Evolutionary conservation across 2,888 invertebrate genomes (phyloP).

Genomic region (Ectobius pallidus): DNA sequence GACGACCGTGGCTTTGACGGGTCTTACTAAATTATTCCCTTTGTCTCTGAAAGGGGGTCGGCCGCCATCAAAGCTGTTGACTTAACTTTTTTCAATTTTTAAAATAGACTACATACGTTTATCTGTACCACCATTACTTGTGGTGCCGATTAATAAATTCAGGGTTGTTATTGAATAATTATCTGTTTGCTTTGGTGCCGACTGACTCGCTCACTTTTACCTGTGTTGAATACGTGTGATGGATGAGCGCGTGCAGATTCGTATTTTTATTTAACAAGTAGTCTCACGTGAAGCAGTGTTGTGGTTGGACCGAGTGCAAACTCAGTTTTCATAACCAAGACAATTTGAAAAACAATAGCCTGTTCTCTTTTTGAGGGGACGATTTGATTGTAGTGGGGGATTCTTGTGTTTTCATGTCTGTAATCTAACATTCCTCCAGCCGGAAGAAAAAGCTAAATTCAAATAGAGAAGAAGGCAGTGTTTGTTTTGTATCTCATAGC

Average conservation of each 20-base stretch:
- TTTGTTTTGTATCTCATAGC: conserved; percentile 69
- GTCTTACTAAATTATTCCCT: background rate
- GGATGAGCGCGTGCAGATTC: conserved; percentile 36
- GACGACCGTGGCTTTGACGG: background rate
- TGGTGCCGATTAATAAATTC: conserved; percentile 33
- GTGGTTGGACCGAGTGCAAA: too few species aligned
- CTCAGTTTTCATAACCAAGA: conserved; percentile 31
- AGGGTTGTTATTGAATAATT: conserved; percentile 34
- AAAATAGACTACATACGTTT: conserved; percentile 19
- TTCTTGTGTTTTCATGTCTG: conserved; percentile 43
- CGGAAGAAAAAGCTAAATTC: conserved; percentile 53
- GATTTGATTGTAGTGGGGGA: conserved; percentile 33
- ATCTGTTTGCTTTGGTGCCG: too few species aligned
- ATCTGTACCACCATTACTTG: conserved; percentile 16
- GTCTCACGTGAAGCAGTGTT: too few species aligned
- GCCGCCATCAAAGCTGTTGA: conserved; percentile 42
- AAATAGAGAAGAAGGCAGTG: conserved; percentile 59
- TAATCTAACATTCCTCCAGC: conserved; percentile 44
- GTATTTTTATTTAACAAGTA: conserved; percentile 41
- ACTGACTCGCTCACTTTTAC: too few species aligned
- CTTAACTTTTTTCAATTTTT: background rate
- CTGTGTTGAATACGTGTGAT: conserved; percentile 39
- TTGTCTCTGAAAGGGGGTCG: conserved; percentile 16
- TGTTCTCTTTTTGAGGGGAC: conserved; percentile 35
- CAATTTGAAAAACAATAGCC: conserved; percentile 35